Percentiles rank a stretch among this genome's conserved stretches.
phyloP scores from a whole-genome alignment of 2,797 vertebrate genomes.

The Distichodus sexfasciatus region DNA sequence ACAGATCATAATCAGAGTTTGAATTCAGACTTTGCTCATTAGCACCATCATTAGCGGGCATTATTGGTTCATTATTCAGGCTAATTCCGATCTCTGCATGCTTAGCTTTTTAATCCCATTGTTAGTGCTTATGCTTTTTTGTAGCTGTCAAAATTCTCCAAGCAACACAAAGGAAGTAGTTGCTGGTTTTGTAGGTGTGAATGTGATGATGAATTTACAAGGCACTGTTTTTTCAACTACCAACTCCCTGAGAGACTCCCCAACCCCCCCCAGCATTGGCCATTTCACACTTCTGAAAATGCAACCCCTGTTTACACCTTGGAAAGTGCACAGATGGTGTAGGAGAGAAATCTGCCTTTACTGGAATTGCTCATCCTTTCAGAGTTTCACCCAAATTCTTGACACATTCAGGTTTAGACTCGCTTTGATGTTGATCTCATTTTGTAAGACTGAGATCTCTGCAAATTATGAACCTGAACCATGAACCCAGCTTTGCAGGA shows the following conservation, averaged over 20 bases:
- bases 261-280: too few relatives aligned
- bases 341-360: background rate
- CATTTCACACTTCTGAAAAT: too few relatives aligned
- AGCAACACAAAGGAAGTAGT: conserved; percentile 6
- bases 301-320: background rate
- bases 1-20: conserved; percentile 22
- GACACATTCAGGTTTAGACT: background rate
- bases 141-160: background rate
- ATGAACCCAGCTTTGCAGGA: background rate
- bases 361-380: background rate
- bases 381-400: background rate
- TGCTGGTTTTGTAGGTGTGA: background rate
- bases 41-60: conserved; percentile 21
- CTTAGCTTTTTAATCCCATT: conserved; percentile 27
- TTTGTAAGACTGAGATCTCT: background rate
- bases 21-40: conserved; percentile 28
- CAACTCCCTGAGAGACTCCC: background rate
- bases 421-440: conserved; percentile 11
- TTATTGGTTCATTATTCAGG: conserved; percentile 22
- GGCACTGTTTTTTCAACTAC: background rate
- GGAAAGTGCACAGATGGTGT: background rate
- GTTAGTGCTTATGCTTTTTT: conserved; percentile 6
- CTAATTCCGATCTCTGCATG: conserved; percentile 30
- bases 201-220: background rate
- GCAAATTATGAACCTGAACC: background rate